phyloP scores from a whole-genome alignment of 92 coral and sea anemone genomes.

The Anthopleura xanthogrammica region DNA sequence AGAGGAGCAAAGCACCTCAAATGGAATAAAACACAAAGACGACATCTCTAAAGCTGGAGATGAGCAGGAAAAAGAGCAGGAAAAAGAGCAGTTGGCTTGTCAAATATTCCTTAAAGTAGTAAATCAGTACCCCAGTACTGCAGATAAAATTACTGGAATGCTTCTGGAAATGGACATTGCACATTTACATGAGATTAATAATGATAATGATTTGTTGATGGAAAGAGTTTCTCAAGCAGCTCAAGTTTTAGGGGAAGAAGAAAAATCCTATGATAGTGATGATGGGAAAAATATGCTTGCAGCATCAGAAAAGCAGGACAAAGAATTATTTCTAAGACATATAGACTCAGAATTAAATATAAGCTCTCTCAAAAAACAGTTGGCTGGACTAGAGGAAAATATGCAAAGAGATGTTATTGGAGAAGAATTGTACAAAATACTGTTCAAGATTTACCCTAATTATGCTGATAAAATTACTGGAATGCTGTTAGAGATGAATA shows the following conservation, averaged over 20 bases:
- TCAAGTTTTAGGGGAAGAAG: conserved; percentile 27
- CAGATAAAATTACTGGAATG: conserved; percentile 91
- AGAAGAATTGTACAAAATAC: conserved; percentile 53
- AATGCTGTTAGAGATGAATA: conserved; percentile 76
- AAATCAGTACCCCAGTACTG: conserved; percentile 50
- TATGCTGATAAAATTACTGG: conserved; percentile 83
- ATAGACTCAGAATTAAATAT: not conserved
- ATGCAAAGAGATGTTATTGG: conserved; percentile 47
- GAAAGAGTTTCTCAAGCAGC: conserved; percentile 61
- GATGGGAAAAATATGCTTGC: not conserved
- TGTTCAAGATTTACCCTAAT: conserved; percentile 33
- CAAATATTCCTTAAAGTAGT: conserved; percentile 54
- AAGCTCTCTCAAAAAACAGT: not conserved
- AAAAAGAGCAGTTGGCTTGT: conserved; percentile 57
- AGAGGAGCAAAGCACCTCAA: not conserved
- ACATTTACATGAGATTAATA: conserved; percentile 27
- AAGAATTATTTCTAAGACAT: not conserved
- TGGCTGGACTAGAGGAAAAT: not conserved
- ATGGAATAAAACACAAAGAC: not conserved
- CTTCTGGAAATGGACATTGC: conserved; percentile 59
- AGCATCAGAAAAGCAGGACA: not conserved
- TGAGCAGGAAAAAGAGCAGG: conserved; percentile 11
- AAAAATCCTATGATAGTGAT: not conserved
- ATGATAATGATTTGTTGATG: conserved; percentile 50
- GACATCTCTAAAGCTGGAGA: not conserved